Base-by-base conservation (phyloP, 2,113 vertebrate species). In the Colossoma macropomum region DNA sequence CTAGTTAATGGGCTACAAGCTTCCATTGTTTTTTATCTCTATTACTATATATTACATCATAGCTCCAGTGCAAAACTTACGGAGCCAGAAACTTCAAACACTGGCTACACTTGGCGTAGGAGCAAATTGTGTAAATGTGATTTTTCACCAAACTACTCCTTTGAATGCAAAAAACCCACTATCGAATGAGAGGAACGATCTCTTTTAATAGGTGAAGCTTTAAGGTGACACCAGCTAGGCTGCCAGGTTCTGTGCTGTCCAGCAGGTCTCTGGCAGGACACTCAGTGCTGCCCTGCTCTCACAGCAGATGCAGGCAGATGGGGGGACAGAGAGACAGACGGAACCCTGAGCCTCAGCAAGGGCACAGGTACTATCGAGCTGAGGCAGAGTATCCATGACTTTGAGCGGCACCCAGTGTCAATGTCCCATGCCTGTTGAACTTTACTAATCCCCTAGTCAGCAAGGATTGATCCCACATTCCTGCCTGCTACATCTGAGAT, bases 361-460 rank as follows among this genome's bases (percentile, higher is more conserved):
- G 52, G 27, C 34, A n/a, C 19, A 21, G 60, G 16, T 74, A 78
- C 48, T 30, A 65, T 83, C 74, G 63, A 80, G 77, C 81, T 83
- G 77, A 71, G 41, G 72, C 71, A 68, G 75, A 89, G 80, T 73
- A 84, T 90, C 86, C 77, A 81, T 91, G 90, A 88, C 90, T 91
- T 92, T 91, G 91, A 87, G 74, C 82, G 38, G 86, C 78, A 73
- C 71, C 2, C 85, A 82, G 88, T 86, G 89, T 84, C 89, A 85
- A 72, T 81, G 81, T 69, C 76, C 81, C 77, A n/a, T 59, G 78
- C 75, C 65, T 81, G 66, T 81, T 75, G 62, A 87, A 79, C 85
- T 75, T 87, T 79, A 84, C 88, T 90, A 88, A 90, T 91, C 89
- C 84, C 77, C 89, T 77, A 90, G 90, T 92, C 91, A 94, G 92